phyloP scores from a whole-genome alignment of 2,888 invertebrate genomes.

The Drosophila stalkeri region DNA sequence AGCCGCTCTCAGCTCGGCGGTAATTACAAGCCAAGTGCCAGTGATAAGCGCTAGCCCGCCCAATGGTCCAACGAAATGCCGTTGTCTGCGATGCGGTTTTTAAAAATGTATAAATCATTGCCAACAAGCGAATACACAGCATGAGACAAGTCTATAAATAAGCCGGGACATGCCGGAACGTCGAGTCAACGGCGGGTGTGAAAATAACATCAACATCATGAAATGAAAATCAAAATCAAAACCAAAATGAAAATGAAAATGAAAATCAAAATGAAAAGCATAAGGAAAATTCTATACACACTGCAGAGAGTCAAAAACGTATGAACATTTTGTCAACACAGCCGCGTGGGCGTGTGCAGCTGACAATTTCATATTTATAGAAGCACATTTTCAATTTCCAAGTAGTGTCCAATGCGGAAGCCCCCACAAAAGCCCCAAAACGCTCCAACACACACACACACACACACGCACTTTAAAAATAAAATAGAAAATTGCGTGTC shows the following conservation, averaged over 20 bases:
- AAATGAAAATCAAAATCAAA: constrained; percentile 37
- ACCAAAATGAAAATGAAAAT: constrained; percentile 36
- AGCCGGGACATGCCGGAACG: constrained; percentile 28
- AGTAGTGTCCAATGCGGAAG: constrained; percentile 54
- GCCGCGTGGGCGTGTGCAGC: constrained; percentile 78
- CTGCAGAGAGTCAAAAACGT: constrained; percentile 3
- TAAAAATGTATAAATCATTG: constrained; percentile 84
- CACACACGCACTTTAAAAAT: constrained; percentile 39
- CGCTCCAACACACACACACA: background rate
- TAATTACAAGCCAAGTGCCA: constrained; percentile 45
- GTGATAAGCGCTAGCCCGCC: constrained; percentile 44
- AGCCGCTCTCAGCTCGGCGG: constrained; percentile 6
- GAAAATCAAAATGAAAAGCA: constrained; percentile 24
- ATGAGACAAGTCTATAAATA: constrained; percentile 84
- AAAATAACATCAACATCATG: constrained; percentile 57
- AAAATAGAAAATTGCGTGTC: constrained; percentile 53
- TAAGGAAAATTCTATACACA: constrained; percentile 27
- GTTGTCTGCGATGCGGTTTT: constrained; percentile 66
- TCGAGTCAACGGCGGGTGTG: constrained; percentile 59
- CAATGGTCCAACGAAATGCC: constrained; percentile 21
- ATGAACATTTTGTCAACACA: constrained; percentile 62
- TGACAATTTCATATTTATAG: constrained; percentile 77
- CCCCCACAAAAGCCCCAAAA: constrained; percentile 25
- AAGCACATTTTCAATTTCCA: constrained; percentile 40
- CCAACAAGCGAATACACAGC: constrained; percentile 74